phyloP scores from a whole-genome alignment of 2,797 vertebrate species.

The Scomberomorus guttatus region DNA sequence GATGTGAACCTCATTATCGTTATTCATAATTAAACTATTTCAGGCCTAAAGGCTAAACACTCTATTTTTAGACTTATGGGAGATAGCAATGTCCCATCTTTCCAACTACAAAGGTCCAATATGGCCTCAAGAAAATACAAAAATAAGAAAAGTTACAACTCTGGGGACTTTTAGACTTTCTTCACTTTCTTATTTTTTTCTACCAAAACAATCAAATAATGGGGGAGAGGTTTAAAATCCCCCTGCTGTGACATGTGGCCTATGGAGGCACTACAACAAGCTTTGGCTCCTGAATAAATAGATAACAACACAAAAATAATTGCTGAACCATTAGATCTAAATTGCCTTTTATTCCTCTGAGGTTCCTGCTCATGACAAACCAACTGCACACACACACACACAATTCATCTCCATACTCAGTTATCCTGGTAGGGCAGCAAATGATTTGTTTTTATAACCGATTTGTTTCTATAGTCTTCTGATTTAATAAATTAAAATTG shows the following conservation, averaged over 20 bases:
- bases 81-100: not conserved
- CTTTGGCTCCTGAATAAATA: constrained; percentile 7
- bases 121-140: too few species aligned
- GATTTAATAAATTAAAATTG: not conserved
- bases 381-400: not conserved
- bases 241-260: not conserved
- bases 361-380: not conserved
- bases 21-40: not conserved
- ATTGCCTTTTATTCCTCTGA: not conserved
- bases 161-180: not conserved
- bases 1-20: not conserved
- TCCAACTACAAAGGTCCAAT: not conserved
- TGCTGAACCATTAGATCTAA: not conserved
- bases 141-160: not conserved
- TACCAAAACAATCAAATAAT: not conserved
- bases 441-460: not conserved
- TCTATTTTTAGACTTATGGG: not conserved
- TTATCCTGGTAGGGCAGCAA: not conserved
- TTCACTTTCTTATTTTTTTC: not conserved
- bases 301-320: not conserved
- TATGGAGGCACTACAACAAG: not conserved
- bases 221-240: not conserved
- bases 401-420: not conserved
- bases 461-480: not conserved
- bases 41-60: not conserved